A percentile compares a stretch with the other conserved stretches of the same genome.
Conservation (phyloP, 2,888 invertebrate species). For the Drosophila quinaria region DNA sequence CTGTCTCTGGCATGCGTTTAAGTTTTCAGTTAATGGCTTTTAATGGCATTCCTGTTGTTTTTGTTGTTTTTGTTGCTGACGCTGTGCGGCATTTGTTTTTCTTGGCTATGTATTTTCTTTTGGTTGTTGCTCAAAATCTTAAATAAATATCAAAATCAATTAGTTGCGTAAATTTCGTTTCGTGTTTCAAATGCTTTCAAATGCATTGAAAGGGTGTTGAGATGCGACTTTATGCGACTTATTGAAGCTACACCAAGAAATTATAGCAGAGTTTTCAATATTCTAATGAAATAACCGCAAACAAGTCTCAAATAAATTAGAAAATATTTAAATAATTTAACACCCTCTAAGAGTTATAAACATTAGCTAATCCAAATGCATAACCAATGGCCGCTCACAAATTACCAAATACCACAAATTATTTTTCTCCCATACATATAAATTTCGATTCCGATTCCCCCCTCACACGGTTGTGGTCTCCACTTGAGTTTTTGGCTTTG, state of each 20-base stretch:
- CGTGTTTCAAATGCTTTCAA: slow-evolving; percentile 29
- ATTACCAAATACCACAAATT: slow-evolving; percentile 53
- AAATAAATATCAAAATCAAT: slow-evolving; percentile 79
- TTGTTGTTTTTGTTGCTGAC: slow-evolving; percentile 7
- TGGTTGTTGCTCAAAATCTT: slow-evolving; percentile 54
- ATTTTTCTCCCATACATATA: slow-evolving; percentile 36
- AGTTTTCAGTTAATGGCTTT: slow-evolving; percentile 83
- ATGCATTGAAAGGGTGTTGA: not conserved
- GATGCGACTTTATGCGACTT: not conserved
- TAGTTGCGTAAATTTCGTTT: slow-evolving; percentile 73
- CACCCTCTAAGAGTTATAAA: slow-evolving; percentile 33
- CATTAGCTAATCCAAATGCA: slow-evolving; percentile 48
- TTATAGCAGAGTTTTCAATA: not conserved
- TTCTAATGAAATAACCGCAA: not conserved
- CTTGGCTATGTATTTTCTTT: slow-evolving; percentile 27
- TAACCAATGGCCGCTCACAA: slow-evolving; percentile 45
- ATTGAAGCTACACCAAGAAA: not conserved
- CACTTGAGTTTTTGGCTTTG: slow-evolving; percentile 31
- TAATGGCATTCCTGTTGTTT: slow-evolving; percentile 71
- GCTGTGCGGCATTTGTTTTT: slow-evolving; percentile 37
- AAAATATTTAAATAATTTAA: slow-evolving; percentile 33
- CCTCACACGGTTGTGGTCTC: not conserved
- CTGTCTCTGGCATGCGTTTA: slow-evolving; percentile 76
- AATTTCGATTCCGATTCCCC: slow-evolving; percentile 41
- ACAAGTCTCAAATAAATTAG: slow-evolving; percentile 29